These are phyloP conservation scores for Candoia aspera DNA, from an alignment of 2,113 vertebrate species.

Conservation along the genomic window DNA sequence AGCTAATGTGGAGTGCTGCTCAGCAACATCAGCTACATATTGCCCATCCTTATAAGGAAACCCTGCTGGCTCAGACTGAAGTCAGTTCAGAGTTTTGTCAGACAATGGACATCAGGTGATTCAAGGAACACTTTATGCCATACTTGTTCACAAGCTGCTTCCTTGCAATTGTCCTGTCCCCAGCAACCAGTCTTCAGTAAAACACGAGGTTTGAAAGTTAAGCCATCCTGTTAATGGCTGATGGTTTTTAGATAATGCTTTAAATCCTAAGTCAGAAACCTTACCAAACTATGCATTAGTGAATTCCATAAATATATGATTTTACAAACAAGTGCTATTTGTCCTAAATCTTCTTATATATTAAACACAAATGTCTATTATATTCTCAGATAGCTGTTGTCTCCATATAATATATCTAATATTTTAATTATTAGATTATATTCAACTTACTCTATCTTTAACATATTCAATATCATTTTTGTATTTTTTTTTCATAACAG, in stretches of 20 bases:
- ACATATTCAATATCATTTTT: neutral
- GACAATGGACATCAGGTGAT: neutral
- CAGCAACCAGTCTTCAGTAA: neutral
- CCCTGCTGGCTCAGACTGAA: neutral
- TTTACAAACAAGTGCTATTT: neutral
- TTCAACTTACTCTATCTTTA: no score
- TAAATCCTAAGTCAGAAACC: neutral
- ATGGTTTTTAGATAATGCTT: no score
- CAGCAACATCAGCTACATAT: neutral
- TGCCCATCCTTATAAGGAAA: neutral
- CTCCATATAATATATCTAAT: neutral
- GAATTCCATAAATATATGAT: neutral
- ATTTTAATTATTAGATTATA: neutral
- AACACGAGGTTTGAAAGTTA: neutral
- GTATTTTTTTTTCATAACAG: neutral
- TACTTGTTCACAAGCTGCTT: neutral
- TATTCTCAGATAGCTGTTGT: neutral
- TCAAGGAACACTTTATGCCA: conserved; percentile 7
- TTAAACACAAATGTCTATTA: neutral
- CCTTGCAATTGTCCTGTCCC: neutral
- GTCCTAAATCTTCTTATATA: neutral
- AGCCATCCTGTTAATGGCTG: neutral
- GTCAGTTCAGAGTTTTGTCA: neutral
- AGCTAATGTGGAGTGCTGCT: neutral
- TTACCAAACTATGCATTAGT: neutral